Base-by-base conservation (phyloP, 2,888 invertebrate species). In the Xylocampa areola region DNA sequence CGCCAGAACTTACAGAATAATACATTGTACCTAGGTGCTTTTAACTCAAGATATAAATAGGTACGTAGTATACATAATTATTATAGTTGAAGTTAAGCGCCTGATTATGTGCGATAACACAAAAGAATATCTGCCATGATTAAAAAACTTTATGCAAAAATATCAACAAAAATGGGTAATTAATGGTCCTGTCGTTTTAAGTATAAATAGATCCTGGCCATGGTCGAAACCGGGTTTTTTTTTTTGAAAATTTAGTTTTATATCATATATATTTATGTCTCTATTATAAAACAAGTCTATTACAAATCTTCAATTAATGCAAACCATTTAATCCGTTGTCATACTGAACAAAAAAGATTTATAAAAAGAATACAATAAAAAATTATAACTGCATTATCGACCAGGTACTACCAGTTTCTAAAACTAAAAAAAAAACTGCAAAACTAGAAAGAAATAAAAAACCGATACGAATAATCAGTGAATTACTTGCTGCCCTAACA, bases 1-100 rank as follows among this genome's bases (percentile, higher is more conserved):
- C 27, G 65, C 67, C 44, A 72, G 40, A 39, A 45, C 76, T 66
- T 76, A 73, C 43, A 55, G 45, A 52, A 49, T 76, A 69, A 80
- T 79, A 83, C 84, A 87, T 92, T 91, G 91, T 91, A 91, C 90
- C 88, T 87, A 90, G 89, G 89, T 91, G 91, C 89, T 82, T 83
- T 81, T 73, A 66, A 68, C 65, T 74, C 71, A 77, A 67, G 39
- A 43, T 70, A 63, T 65, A 65, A 68, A 68, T 60, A 69, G 55
- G 59, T 76, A 73, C 49, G 5, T 50, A 41, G 44, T 37, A 44
- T 32, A 45, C 44, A 40, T 39, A 61, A n/a, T n/a, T n/a, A n/a
- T n/a, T 36, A 60, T 65, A 57, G 30, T 61, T 27, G 17, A 61
- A 62, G 13, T 57, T 55, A 64, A 48, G 58, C 45, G 47, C 44